Conservation (phyloP, 2,113 vertebrate species). For the Oxygymnocypris stewartii region DNA sequence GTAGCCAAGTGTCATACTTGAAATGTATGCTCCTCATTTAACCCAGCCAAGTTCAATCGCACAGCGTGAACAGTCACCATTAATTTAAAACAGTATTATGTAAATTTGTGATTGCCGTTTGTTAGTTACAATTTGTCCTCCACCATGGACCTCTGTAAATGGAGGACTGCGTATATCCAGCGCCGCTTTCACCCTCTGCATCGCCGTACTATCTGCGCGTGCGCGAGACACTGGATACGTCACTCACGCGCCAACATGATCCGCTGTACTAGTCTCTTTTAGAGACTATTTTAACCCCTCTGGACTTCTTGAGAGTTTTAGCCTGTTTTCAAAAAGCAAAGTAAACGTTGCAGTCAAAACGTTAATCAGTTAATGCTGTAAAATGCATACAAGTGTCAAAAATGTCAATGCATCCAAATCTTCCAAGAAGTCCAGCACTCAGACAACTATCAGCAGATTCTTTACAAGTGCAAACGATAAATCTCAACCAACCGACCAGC, state of each 20-base stretch:
- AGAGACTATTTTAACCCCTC: neutral
- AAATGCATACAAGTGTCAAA: conserved; percentile 36
- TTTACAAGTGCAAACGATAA: conserved; percentile 60
- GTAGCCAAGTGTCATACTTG: too few species aligned
- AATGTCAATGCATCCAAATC: conserved; percentile 22
- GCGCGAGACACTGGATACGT: conserved; percentile 39
- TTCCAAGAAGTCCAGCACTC: conserved; percentile 59
- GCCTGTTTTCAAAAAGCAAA: neutral
- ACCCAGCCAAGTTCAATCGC: too few species aligned
- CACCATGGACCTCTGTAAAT: neutral
- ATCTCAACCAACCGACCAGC: conserved; percentile 11
- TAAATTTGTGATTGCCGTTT: neutral
- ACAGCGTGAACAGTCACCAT: too few species aligned
- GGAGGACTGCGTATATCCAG: conserved; percentile 17
- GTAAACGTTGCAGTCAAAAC: neutral
- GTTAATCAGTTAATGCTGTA: neutral
- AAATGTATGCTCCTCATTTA: too few species aligned
- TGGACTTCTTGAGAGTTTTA: neutral
- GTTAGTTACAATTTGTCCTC: too few species aligned
- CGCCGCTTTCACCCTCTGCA: conserved; percentile 23
- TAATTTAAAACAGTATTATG: neutral
- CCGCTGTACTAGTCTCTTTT: neutral
- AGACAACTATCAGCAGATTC: conserved; percentile 81
- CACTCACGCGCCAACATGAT: conserved; percentile 52
- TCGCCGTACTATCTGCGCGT: neutral